phyloP scores from a whole-genome alignment of 2,797 vertebrate species.

The Acridotheres tristis region DNA sequence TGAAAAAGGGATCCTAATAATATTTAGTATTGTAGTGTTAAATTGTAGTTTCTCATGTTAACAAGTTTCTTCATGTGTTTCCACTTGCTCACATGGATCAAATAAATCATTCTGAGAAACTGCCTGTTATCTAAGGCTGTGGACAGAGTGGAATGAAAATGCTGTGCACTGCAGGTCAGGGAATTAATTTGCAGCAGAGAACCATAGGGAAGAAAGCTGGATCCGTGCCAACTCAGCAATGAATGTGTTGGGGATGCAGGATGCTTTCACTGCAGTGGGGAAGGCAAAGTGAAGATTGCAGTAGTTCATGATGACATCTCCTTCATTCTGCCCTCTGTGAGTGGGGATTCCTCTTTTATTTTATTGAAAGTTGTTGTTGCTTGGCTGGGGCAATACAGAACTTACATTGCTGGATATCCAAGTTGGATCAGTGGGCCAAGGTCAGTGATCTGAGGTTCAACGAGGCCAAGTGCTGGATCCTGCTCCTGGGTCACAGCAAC shows the following conservation, averaged over 20 bases:
- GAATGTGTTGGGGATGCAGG: background rate
- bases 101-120: background rate
- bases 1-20: background rate
- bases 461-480: rapidly evolving
- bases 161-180: background rate
- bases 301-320: background rate
- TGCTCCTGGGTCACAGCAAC: background rate
- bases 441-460: background rate
- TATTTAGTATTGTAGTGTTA: background rate
- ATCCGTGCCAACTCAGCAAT: background rate
- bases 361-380: background rate
- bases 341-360: background rate
- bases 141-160: background rate
- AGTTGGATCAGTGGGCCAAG: rapidly evolving
- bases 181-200: conserved; percentile 5
- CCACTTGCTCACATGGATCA: background rate
- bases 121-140: background rate
- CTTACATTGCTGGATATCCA: background rate
- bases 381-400: background rate
- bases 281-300: background rate
- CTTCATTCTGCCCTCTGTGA: background rate
- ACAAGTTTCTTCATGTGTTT: background rate
- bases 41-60: background rate
- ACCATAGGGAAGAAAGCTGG: background rate
- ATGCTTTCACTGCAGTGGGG: background rate